Base-by-base conservation (phyloP, 2,888 invertebrate genomes). In the Metallyticus violacea region DNA sequence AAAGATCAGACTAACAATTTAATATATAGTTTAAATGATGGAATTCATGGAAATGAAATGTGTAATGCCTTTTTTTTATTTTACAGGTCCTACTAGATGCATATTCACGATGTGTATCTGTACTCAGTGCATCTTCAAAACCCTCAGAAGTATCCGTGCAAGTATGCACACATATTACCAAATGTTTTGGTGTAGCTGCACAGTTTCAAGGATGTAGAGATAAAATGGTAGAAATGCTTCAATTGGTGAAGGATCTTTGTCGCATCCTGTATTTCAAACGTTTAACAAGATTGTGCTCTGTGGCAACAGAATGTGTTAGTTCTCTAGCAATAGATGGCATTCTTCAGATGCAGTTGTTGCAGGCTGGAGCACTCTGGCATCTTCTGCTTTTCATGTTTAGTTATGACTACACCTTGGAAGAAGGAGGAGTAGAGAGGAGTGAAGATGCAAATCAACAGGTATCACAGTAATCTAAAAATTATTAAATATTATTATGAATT, bases 391-490 rank as follows among this genome's bases (percentile, higher is more conserved):
- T 97, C 89, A 95, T 97, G 91, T 97, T 99, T 91, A 96, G 96
- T 88, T 99, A 99, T 92, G 99, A 99, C 93, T 99, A 96, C 92
- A 99, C 99, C 5, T 93, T 99, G 89, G 97, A 99, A 87, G 99
- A 99, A 93, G 97, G 99, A 85, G 99, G 99, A 0, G 97, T 99
- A 0, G 96, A 97, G 89, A 95, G 96, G 28, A 95, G 94, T 89
- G 96, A 96, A 90, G 96, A 97, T 85, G 95, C 96, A 4, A 99
- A 98, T 91, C 96, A 97, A 90, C 96, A 96, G 92, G 93, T 90
- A 87, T 85, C 62, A 1, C 3, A 62, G 2, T n/a, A n/a, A n/a
- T n/a, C n/a, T n/a, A n/a, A n/a, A n/a, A n/a, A n/a, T n/a, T 77
- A 89, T 22, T 89, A 88, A 79, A 84, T 77, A 62, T 4, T 77